Percentiles rank a stretch among this genome's conserved stretches.
These are phyloP conservation scores for Bembecia ichneumoniformis DNA, from an alignment of 2,888 invertebrate genomes.

Conservation along the genomic window DNA sequence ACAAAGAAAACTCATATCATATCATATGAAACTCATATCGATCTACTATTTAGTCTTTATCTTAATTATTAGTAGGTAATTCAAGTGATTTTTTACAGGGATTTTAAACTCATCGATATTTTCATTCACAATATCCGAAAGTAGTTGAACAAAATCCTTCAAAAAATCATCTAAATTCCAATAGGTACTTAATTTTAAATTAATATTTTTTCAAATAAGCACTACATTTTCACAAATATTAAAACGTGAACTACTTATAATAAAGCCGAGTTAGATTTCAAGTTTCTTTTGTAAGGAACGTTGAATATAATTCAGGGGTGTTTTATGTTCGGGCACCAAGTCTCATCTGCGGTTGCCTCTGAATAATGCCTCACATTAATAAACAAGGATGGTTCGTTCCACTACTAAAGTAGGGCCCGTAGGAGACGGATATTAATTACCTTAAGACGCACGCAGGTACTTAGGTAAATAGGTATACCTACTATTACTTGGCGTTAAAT, in stretches of 20 bases:
- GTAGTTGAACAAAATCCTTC: too few species aligned
- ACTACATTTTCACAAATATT: too few species aligned
- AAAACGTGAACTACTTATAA: neutral
- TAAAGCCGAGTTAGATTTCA: neutral
- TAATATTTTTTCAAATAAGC: too few species aligned
- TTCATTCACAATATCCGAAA: too few species aligned
- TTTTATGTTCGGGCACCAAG: conserved; percentile 42
- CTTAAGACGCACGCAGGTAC: conserved; percentile 30
- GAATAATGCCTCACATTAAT: conserved; percentile 65
- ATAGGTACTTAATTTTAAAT: too few species aligned
- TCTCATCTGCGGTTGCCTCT: conserved; percentile 59
- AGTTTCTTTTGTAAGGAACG: conserved; percentile 45
- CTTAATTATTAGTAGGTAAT: too few species aligned
- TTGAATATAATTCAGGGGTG: conserved; percentile 51
- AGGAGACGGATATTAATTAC: conserved; percentile 58
- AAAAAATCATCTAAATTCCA: too few species aligned
- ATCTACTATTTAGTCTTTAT: too few species aligned
- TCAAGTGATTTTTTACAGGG: too few species aligned
- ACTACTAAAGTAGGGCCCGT: conserved; percentile 41
- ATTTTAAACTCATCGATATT: too few species aligned
- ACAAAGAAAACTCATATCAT: too few species aligned
- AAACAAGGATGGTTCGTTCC: conserved; percentile 50
- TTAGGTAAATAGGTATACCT: conserved; percentile 27
- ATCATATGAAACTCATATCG: too few species aligned
- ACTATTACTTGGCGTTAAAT: conserved; percentile 47